Conservation (phyloP, 1,140 invertebrate genomes). For the Aphidius gifuensis region DNA sequence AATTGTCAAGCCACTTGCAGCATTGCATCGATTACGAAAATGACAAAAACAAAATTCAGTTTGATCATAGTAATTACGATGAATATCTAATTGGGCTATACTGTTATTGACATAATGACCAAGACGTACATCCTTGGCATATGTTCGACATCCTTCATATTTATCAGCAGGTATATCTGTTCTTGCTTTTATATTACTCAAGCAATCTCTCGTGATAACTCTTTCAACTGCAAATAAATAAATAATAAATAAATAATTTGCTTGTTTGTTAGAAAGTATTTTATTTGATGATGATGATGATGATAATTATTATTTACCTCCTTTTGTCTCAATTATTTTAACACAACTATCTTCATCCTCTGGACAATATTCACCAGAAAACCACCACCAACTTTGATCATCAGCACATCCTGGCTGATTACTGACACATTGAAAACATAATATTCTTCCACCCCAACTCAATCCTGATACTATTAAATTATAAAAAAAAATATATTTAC, state of each 20-base stretch:
- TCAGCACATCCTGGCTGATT: constrained; percentile 84
- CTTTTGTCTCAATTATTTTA: constrained; percentile 84
- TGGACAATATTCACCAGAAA: constrained; percentile 73
- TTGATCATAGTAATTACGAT: constrained; percentile 78
- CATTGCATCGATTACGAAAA: constrained; percentile 85
- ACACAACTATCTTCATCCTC: constrained; percentile 85
- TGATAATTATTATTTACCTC: constrained; percentile 62
- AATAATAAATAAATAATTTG: background rate
- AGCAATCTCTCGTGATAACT: constrained; percentile 80
- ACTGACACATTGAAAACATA: constrained; percentile 87
- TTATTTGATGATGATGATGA: constrained; percentile 1
- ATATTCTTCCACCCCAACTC: constrained; percentile 59
- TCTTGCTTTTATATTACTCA: constrained; percentile 74
- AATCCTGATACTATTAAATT: constrained; percentile 14
- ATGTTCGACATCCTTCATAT: constrained; percentile 83
- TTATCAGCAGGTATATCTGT: constrained; percentile 89
- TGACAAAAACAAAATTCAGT: constrained; percentile 89
- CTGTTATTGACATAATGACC: constrained; percentile 85
- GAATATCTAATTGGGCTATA: constrained; percentile 81
- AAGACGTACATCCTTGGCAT: constrained; percentile 73
- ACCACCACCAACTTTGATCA: constrained; percentile 80
- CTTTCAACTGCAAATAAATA: constrained; percentile 64
- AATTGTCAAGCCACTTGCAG: constrained; percentile 35
- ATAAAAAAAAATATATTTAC: background rate
- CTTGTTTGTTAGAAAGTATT: background rate